Evolutionary conservation across 2,113 vertebrate genomes (phyloP).

Genomic region (Callipepla squamata): DNA sequence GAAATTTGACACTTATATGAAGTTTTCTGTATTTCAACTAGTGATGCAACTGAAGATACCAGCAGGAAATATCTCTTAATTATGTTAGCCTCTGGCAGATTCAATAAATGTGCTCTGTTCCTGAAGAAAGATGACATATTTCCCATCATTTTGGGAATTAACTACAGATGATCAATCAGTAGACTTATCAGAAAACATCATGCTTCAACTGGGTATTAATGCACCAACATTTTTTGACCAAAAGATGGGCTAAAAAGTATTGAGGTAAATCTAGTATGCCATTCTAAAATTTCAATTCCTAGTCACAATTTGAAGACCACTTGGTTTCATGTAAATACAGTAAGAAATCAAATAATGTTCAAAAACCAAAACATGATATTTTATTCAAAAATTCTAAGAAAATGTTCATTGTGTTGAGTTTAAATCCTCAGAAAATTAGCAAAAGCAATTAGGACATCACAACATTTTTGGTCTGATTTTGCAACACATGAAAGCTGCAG

Average conservation of each 20-base stretch:
- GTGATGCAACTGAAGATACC: background rate
- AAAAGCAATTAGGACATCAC: background rate
- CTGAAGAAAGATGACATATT: background rate
- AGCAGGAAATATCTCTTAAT: background rate
- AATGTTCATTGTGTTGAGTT: background rate
- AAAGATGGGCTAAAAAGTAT: background rate
- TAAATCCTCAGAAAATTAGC: background rate
- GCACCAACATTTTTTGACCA: background rate
- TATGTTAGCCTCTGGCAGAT: background rate
- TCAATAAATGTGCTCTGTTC: constrained; percentile 16
- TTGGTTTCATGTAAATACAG: background rate
- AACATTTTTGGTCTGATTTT: background rate
- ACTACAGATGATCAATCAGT: background rate
- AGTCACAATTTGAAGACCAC: background rate
- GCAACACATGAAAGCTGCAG: background rate
- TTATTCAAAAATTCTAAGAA: background rate
- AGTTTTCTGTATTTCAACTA: background rate
- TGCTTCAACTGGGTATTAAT: background rate
- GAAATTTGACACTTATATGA: constrained; percentile 14
- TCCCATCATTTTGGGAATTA: background rate
- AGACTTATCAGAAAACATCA: background rate
- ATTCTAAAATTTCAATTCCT: background rate
- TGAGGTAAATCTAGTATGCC: background rate
- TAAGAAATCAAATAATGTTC: background rate
- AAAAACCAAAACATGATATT: background rate